Base-by-base conservation (phyloP, 1,140 invertebrate genomes). In the Drosophila aff. region DNA sequence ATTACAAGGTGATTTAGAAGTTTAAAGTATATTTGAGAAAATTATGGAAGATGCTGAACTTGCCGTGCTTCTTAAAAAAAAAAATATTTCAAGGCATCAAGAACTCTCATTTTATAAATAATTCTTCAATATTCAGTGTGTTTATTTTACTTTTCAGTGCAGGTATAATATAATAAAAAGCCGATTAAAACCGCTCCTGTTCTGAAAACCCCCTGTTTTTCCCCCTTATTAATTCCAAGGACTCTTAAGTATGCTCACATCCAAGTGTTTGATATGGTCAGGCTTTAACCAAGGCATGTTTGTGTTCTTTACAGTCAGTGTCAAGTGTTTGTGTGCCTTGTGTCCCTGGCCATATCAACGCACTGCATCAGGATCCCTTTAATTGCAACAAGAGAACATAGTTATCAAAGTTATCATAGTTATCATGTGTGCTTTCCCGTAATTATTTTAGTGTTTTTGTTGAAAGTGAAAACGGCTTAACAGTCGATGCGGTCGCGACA, bases 301-400 rank as follows among this genome's bases (percentile, higher is more conserved):
- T 18, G 44, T 38, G 6, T 21, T 9, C 5, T 16, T 23, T 23
- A 3, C 2, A 15, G 5, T 60, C 18, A 26, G 16, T n/a, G 23
- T 21, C 15, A 9, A 11, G 16, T 18, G 21, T 63, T 18, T 11
- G 28, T 38, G 9, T 26, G 3, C 6, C 5, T 21, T n/a, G 16
- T 46, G 15, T n/a, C n/a, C 21, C 53, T 73, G 71, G 71, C 71
- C 18, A 72, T 74, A 74, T 74, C 71, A 72, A 43, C 23, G 15
- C 69, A 73, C 53, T 73, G 10, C 15, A 21, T 8, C 21, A 40
- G 18, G 40, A 72, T 52, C 38, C 8, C 0, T 50, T 72, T 72
- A 52, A 43, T 67, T 23, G 49, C 49, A 55, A 68, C 49, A 68
- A 52, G 13, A 28, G 13, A 26, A 41, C 6, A 18, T 41, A 5